Evolutionary conservation across 2,113 vertebrate species (phyloP).

Genomic region (Cyprinodon tularosa): DNA sequence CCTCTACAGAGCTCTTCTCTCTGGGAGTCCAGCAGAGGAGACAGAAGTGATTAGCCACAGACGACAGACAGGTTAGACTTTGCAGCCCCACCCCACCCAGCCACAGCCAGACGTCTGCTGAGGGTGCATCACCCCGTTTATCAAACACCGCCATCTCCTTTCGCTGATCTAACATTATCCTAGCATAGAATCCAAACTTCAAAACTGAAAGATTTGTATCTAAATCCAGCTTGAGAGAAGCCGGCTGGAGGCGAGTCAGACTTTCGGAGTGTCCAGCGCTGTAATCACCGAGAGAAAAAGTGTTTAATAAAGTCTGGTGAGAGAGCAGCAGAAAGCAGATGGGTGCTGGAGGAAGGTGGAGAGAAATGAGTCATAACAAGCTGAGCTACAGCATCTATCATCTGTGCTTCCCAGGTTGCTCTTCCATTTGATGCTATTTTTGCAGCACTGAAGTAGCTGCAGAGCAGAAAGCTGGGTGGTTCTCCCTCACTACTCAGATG

Average conservation of each 20-base stretch:
- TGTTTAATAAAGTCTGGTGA: slow-evolving; percentile 60
- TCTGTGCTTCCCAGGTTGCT: slow-evolving; percentile 6
- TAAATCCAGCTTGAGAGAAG: slow-evolving; percentile 20
- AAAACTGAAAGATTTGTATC: slow-evolving; percentile 3
- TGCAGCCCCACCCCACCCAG: slow-evolving; percentile 76
- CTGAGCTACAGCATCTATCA: slow-evolving; percentile 33
- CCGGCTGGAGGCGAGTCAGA: slow-evolving; percentile 1
- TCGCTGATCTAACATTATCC: slow-evolving; percentile 84
- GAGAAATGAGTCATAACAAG: slow-evolving; percentile 43
- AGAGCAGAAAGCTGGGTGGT: not conserved
- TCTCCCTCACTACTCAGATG: not conserved
- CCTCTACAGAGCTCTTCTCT: slow-evolving; percentile 95
- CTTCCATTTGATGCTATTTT: slow-evolving; percentile 23
- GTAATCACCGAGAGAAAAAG: not conserved
- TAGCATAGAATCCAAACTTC: slow-evolving; percentile 34
- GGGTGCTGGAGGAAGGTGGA: slow-evolving; percentile 49
- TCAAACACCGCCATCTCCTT: slow-evolving; percentile 79
- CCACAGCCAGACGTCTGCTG: slow-evolving; percentile 49
- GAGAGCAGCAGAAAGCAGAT: slow-evolving; percentile 62
- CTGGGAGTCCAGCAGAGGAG: slow-evolving; percentile 95
- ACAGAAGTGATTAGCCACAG: slow-evolving; percentile 90
- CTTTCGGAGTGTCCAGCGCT: not conserved
- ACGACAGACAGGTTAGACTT: slow-evolving; percentile 83
- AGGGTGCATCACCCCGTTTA: slow-evolving; percentile 48
- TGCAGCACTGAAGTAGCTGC: slow-evolving; percentile 2